Evolutionary conservation across 30 jellyfish, hydroid and myxozoan genomes (phyloP).

Genomic region (Hydractinia echinata): DNA sequence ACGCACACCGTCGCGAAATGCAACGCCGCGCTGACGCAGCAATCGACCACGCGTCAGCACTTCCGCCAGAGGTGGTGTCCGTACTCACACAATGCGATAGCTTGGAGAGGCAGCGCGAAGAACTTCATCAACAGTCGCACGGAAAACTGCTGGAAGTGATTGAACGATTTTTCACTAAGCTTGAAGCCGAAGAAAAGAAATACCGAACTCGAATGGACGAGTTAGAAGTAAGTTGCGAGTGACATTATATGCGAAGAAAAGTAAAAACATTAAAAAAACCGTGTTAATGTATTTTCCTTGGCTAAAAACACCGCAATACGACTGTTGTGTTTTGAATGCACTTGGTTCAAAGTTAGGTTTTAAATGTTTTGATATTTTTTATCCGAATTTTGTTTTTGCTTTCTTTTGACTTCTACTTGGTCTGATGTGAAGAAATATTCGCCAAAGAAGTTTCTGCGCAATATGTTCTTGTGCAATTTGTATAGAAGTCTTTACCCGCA

Average conservation of each 20-base stretch:
- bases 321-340: too few species aligned
- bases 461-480: too few species aligned
- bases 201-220: conserved; percentile 78
- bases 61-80: conserved; percentile 96
- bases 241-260: not conserved
- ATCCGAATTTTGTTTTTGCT: too few species aligned
- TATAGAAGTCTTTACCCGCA: too few species aligned
- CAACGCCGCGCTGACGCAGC: conserved; percentile 35
- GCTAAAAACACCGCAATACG: too few species aligned
- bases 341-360: too few species aligned
- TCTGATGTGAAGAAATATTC: too few species aligned
- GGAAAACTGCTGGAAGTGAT: conserved; percentile 50
- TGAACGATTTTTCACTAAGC: conserved; percentile 71
- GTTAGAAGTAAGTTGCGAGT: conserved; percentile 56
- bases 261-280: too few species aligned
- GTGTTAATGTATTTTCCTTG: too few species aligned
- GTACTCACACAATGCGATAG: conserved; percentile 73
- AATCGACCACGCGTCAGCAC: conserved; percentile 60
- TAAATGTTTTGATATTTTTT: too few species aligned
- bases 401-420: too few species aligned
- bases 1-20: conserved; percentile 30
- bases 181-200: conserved; percentile 75
- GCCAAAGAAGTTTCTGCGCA: too few species aligned
- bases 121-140: conserved; percentile 57
- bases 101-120: conserved; percentile 69